A percentile compares a stretch with the other conserved stretches of the same genome.
Evolutionary conservation across 1,140 invertebrate genomes (phyloP).

Genomic region (Elysia chlorotica): DNA sequence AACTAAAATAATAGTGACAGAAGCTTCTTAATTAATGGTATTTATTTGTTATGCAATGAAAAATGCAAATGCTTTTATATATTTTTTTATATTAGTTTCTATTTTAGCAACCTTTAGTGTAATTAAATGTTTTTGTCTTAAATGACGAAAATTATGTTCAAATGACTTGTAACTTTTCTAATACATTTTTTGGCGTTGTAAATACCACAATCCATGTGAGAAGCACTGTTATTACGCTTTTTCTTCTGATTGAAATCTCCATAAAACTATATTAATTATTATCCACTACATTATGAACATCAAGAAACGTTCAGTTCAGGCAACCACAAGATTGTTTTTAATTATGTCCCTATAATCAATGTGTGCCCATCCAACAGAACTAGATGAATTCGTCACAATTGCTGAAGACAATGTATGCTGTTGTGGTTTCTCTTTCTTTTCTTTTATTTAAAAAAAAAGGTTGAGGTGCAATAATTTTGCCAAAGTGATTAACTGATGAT

Average conservation of each 20-base stretch:
- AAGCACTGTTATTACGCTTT: not conserved
- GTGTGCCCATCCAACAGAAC: not conserved
- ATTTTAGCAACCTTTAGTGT: too few relatives aligned
- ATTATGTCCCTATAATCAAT: not conserved
- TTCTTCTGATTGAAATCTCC: not conserved
- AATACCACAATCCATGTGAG: not conserved
- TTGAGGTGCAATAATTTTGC: too few relatives aligned
- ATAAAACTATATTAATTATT: not conserved
- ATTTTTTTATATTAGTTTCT: too few relatives aligned
- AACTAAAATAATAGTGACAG: not conserved
- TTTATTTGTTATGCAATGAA: not conserved
- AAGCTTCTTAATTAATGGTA: not conserved
- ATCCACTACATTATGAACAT: not conserved
- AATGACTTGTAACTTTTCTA: not conserved
- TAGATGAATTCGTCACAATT: too few relatives aligned
- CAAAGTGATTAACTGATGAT: too few relatives aligned
- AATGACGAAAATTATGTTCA: not conserved
- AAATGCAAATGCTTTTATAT: too few relatives aligned
- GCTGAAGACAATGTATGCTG: too few relatives aligned
- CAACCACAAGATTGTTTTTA: not conserved
- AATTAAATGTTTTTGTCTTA: too few relatives aligned
- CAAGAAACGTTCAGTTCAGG: not conserved
- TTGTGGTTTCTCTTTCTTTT: too few relatives aligned
- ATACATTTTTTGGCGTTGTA: not conserved
- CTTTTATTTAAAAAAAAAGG: too few relatives aligned